These are phyloP conservation scores for Neoitamus cyanurus DNA, from an alignment of 2,888 invertebrate genomes.

Conservation along the genomic window DNA sequence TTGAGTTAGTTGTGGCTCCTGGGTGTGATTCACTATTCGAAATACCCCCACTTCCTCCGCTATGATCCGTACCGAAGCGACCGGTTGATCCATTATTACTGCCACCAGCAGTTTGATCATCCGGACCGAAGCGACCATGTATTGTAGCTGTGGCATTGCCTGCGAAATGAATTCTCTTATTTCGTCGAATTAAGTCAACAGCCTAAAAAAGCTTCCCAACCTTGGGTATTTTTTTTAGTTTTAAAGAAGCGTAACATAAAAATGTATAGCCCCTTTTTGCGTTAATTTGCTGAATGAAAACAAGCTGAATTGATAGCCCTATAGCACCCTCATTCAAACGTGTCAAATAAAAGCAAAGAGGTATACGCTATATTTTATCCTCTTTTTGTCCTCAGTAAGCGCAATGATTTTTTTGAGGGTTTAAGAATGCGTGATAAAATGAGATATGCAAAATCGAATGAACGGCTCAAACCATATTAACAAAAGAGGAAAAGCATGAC, in stretches of 20 bases:
- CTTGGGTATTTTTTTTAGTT: background rate
- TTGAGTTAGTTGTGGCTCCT: background rate
- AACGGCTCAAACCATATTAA: background rate
- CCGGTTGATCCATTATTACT: background rate
- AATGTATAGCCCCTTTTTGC: background rate
- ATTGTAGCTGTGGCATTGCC: conserved; percentile 30
- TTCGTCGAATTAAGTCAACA: background rate
- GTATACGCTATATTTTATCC: background rate
- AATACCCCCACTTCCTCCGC: background rate
- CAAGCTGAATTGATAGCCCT: background rate
- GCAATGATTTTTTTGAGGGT: background rate
- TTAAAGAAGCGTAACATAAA: background rate
- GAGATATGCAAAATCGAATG: background rate
- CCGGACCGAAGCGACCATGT: conserved; percentile 5
- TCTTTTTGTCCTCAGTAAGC: background rate
- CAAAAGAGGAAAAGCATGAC: background rate
- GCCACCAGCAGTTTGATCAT: background rate
- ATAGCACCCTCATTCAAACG: background rate
- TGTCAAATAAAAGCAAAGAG: background rate
- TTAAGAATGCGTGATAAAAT: background rate
- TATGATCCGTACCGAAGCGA: background rate
- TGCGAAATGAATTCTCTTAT: background rate
- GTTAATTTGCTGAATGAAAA: background rate
- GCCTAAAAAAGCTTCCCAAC: background rate
- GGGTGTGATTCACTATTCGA: background rate